These are phyloP conservation scores for Trypoxylus dichotomus DNA, from an alignment of 1,140 invertebrate genomes.

Conservation along the genomic window DNA sequence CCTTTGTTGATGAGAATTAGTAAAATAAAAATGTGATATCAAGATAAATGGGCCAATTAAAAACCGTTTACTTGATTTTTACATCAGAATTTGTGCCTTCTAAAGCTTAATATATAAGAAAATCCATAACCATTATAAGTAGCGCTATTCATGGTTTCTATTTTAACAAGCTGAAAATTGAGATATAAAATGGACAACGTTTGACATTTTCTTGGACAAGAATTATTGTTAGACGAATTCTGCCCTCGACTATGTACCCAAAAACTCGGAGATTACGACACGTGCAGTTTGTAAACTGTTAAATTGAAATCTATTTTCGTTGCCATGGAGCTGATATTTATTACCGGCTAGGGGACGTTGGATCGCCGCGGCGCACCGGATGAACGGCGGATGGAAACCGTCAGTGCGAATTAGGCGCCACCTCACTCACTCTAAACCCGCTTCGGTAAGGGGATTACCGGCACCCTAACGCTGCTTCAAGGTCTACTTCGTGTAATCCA, in stretches of 20 bases:
- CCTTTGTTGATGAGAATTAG: too few species aligned
- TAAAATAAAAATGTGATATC: too few species aligned
- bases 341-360: neutral
- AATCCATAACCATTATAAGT: too few species aligned
- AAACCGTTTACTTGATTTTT: too few species aligned
- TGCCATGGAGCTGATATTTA: conserved; percentile 23
- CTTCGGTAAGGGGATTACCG: conserved; percentile 35
- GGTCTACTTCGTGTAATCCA: conserved; percentile 30
- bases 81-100: too few species aligned
- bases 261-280: neutral
- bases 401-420: conserved; percentile 49
- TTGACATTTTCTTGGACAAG: too few species aligned
- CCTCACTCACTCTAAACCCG: conserved; percentile 44
- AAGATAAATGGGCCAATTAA: too few species aligned
- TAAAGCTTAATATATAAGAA: too few species aligned
- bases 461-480: conserved; percentile 28
- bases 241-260: neutral
- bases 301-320: conserved; percentile 28
- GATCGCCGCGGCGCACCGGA: conserved; percentile 28
- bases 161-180: too few species aligned
- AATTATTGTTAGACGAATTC: too few species aligned
- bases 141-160: too few species aligned
- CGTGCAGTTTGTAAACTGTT: conserved; percentile 12
- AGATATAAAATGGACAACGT: too few species aligned
- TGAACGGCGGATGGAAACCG: conserved; percentile 45